Conservation (phyloP, 2,113 vertebrate species). For the Saiga tatarica region DNA sequence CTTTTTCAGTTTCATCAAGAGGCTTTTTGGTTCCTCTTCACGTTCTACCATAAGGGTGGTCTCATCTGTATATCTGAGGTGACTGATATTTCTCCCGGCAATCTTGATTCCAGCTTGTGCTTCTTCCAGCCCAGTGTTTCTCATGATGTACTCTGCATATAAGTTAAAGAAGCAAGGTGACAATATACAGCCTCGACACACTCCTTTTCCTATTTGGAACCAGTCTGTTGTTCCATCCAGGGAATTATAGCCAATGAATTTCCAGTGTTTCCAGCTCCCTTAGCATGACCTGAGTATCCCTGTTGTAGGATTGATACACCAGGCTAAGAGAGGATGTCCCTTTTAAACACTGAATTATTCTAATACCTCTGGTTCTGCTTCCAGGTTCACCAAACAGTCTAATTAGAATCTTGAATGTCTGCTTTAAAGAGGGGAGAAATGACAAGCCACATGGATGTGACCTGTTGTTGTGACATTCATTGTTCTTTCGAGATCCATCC, state of each 20-base stretch:
- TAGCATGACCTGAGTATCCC: neutral
- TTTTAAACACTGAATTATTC: constrained; percentile 16
- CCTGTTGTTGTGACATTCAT: neutral
- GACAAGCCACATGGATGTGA: neutral
- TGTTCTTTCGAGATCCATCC: neutral
- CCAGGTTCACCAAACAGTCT: neutral
- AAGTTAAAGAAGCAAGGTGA: too few relatives aligned
- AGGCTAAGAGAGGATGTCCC: neutral
- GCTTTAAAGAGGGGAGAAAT: neutral
- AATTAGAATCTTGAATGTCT: neutral
- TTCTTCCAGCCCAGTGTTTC: too few relatives aligned
- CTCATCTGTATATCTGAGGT: too few relatives aligned
- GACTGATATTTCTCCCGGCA: too few relatives aligned
- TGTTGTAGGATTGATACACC: neutral
- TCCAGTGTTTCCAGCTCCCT: neutral
- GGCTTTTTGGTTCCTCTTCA: too few relatives aligned
- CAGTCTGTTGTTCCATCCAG: neutral
- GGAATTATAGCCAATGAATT: neutral
- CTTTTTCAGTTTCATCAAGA: too few relatives aligned
- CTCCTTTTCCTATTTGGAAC: too few relatives aligned
- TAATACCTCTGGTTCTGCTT: neutral
- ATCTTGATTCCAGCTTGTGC: too few relatives aligned
- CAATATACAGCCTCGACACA: too few relatives aligned
- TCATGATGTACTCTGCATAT: too few relatives aligned
- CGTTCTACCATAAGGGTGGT: too few relatives aligned